A percentile compares a stretch with the other conserved stretches of the same genome.
phyloP scores from a whole-genome alignment of 53 echinoderm and acorn worm genomes.

The Temnopleurus reevesii region DNA sequence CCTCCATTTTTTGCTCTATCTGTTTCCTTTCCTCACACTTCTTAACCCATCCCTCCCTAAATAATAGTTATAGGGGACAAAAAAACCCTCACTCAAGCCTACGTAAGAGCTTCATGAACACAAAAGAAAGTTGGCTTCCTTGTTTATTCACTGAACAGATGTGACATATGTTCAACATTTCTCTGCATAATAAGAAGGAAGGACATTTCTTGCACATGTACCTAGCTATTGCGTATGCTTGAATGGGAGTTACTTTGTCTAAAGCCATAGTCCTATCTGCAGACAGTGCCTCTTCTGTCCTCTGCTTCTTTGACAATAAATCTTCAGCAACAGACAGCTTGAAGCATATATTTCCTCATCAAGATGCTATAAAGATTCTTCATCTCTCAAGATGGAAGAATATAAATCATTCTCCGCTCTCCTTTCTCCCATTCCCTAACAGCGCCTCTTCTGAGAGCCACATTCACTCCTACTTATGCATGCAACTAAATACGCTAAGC shows the following conservation, averaged over 20 bases:
- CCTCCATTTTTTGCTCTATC: neutral
- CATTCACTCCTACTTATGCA: slow-evolving; percentile 35
- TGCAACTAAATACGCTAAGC: slow-evolving; percentile 35
- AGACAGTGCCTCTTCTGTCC: too few species aligned
- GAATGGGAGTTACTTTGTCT: too few species aligned
- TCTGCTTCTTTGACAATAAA: neutral
- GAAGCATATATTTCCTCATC: neutral
- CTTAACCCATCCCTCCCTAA: neutral
- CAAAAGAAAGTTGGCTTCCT: too few species aligned
- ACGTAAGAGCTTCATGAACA: too few species aligned
- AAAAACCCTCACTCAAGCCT: too few species aligned
- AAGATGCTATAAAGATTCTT: neutral
- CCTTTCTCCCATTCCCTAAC: neutral
- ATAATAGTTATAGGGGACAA: neutral
- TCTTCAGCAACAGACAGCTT: neutral
- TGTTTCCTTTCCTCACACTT: neutral
- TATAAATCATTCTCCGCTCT: neutral
- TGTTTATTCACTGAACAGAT: too few species aligned
- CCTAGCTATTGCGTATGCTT: too few species aligned
- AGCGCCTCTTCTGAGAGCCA: neutral
- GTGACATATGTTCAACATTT: too few species aligned
- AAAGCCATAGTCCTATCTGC: too few species aligned
- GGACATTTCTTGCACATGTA: too few species aligned
- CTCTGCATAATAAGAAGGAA: too few species aligned
- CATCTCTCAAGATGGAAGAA: neutral